These are phyloP conservation scores for Scaptomyza reducta DNA, from an alignment of 2,888 invertebrate species.

Conservation along the genomic window DNA sequence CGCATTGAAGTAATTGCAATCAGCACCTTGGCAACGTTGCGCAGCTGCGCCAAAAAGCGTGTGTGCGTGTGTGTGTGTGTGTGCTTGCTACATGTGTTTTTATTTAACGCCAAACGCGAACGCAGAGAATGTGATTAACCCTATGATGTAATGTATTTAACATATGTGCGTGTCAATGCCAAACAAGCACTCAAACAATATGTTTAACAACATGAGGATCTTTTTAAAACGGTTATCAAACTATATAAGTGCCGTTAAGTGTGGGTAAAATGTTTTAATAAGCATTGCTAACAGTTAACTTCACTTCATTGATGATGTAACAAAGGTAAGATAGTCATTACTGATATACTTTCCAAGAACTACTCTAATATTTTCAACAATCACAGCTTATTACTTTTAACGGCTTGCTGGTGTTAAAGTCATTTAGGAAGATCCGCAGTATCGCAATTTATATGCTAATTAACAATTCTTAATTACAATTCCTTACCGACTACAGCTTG, in stretches of 20 bases:
- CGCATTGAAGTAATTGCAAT: slow-evolving; percentile 69
- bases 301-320: background rate
- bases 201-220: background rate
- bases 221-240: background rate
- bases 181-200: background rate
- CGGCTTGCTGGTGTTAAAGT: slow-evolving; percentile 49
- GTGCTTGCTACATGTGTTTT: slow-evolving; percentile 50
- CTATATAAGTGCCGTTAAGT: background rate
- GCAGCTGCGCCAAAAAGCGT: slow-evolving; percentile 60
- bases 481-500: slow-evolving; percentile 33
- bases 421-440: slow-evolving; percentile 23
- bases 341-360: background rate
- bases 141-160: slow-evolving; percentile 1
- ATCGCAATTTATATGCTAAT: slow-evolving; percentile 71
- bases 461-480: slow-evolving; percentile 63
- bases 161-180: background rate
- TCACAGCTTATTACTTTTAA: background rate
- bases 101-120: slow-evolving; percentile 54
- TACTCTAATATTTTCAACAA: background rate
- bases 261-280: background rate
- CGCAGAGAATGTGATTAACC: slow-evolving; percentile 35
- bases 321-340: background rate
- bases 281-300: background rate
- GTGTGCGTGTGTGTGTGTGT: background rate
- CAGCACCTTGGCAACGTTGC: slow-evolving; percentile 70